Base-by-base conservation (phyloP, 2,888 invertebrate species). In the Linnaemya vulpina region DNA sequence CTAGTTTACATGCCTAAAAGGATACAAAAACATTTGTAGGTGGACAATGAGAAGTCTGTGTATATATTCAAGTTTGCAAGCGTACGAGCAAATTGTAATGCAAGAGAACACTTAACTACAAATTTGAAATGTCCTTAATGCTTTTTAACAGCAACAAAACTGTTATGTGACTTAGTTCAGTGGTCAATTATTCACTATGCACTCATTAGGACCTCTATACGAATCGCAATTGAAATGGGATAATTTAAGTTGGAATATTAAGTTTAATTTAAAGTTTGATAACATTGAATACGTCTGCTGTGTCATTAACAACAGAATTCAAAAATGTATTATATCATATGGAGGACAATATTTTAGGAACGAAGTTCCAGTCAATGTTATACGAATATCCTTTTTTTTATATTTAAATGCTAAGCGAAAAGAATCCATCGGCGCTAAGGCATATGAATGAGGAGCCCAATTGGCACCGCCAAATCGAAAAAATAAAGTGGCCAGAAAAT, bases 151-250 rank as follows among this genome's bases (percentile, higher is more conserved):
- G 79, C 17, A 55, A 65, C 62, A 73, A 71, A 63, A 55, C 55
- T 43, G 55, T 79, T 55, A 63, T 71, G 46, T 65, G 71, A 63
- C 62, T 71, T 40, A 70, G 49, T 62, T 70, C 35, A 62, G 62
- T 70, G 71, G 63, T 71, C 43, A 79, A 55, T 79, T 63, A 65
- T 65, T 63, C 62, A 70, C 53, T 60, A 46, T 55, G 71, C 22
- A 43, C 62, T 67, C 67, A 67, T 46, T 77, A 55, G 25, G 38
- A 46, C n/a, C 15, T 58, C 43, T 8, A 38, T 5, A 38, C 35
- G 58, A 58, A 58, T n/a, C 58, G 20, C n/a, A 15, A 58, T 76
- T n/a, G 4, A 58, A 78, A 70, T 40, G 30, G 9, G 4, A 70
- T n/a, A 17, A 40, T 51, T 43, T 30, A 30, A 30, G 38, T 68